These are phyloP conservation scores for Orthosia gothica DNA, from an alignment of 2,888 invertebrate genomes.

Conservation along the genomic window DNA sequence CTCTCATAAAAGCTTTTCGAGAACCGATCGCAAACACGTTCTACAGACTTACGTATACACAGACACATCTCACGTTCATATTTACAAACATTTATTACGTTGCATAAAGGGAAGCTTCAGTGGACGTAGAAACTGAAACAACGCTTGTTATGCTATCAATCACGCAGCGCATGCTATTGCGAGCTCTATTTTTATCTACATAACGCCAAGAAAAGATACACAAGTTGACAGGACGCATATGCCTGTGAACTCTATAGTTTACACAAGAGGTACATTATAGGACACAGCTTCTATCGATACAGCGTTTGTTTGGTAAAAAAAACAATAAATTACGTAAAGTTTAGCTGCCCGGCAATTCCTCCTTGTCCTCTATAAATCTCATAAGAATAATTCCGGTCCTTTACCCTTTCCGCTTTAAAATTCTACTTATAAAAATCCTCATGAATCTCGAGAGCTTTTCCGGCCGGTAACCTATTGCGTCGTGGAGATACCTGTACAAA, in stretches of 20 bases:
- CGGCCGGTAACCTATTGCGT: neutral
- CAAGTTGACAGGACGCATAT: constrained; percentile 38
- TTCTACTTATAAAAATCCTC: constrained; percentile 8
- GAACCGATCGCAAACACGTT: constrained; percentile 38
- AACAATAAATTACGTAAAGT: constrained; percentile 13
- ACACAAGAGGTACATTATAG: constrained; percentile 38
- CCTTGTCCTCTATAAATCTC: constrained; percentile 15
- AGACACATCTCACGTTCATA: constrained; percentile 52
- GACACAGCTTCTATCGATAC: constrained; percentile 17
- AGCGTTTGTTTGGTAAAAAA: constrained; percentile 3
- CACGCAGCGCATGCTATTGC: constrained; percentile 47
- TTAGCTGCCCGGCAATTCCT: constrained; percentile 6
- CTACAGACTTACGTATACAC: constrained; percentile 40
- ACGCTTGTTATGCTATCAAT: constrained; percentile 64
- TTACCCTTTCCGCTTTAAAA: constrained; percentile 28
- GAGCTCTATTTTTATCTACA: constrained; percentile 57
- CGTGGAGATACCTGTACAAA: constrained; percentile 40
- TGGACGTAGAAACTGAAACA: constrained; percentile 56
- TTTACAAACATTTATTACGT: constrained; percentile 67
- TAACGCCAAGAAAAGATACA: constrained; percentile 53
- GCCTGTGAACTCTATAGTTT: constrained; percentile 42
- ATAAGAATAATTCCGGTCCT: constrained; percentile 36
- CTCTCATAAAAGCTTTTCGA: constrained; percentile 39
- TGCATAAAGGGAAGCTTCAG: constrained; percentile 64
- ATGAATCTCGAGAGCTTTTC: constrained; percentile 32